Conservation (phyloP, 1,140 invertebrate species). For the Lamellibrachia luymesi region DNA sequence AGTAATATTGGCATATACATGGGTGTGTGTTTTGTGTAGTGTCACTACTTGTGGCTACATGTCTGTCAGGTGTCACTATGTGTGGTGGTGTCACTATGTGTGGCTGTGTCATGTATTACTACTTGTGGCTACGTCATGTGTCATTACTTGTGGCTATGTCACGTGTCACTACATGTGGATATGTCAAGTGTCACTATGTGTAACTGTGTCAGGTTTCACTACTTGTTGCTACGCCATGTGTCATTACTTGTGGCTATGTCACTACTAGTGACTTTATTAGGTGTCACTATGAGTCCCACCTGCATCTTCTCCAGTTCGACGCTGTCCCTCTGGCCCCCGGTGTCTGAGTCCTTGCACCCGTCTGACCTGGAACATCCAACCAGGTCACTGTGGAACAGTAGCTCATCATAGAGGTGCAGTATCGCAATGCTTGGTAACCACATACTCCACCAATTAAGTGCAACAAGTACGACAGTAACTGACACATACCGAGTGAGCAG, state of each 20-base stretch:
- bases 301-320: constrained; percentile 9
- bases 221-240: neutral
- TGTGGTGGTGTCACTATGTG: too few relatives aligned
- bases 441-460: too few relatives aligned
- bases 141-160: too few relatives aligned
- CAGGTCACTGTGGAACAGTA: neutral
- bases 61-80: neutral
- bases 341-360: neutral
- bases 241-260: neutral
- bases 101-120: too few relatives aligned
- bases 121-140: too few relatives aligned
- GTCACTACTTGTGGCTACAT: neutral
- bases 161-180: too few relatives aligned
- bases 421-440: too few relatives aligned
- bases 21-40: neutral
- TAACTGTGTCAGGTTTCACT: too few relatives aligned
- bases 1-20: neutral
- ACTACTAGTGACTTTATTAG: neutral
- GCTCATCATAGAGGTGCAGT: too few relatives aligned
- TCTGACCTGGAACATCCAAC: neutral
- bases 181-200: too few relatives aligned
- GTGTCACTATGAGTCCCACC: neutral
- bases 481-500: too few relatives aligned
- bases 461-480: too few relatives aligned
- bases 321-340: neutral